Percentiles rank a stretch among this genome's conserved stretches.
Evolutionary conservation across 2,888 invertebrate genomes (phyloP).

Genomic region (Thymelicus acteon): DNA sequence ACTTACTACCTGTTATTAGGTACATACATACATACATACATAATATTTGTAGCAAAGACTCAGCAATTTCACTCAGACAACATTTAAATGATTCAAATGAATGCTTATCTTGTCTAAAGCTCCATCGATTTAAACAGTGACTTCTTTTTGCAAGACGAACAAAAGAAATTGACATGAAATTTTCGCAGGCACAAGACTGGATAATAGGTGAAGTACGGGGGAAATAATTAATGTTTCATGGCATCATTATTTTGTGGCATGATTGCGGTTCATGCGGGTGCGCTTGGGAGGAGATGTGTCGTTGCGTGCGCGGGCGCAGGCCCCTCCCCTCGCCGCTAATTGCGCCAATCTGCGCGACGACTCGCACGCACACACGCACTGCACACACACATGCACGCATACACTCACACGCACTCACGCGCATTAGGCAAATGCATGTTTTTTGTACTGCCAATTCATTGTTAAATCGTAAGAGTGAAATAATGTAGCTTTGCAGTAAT

Average conservation of each 20-base stretch:
- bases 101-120: conserved; percentile 7
- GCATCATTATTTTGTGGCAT: conserved; percentile 64
- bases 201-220: conserved; percentile 51
- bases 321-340: conserved; percentile 78
- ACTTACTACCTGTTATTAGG: no score
- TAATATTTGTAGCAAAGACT: not conserved
- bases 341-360: conserved; percentile 79
- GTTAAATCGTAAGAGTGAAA: conserved; percentile 44
- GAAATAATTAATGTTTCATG: conserved; percentile 71
- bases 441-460: conserved; percentile 48
- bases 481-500: conserved; percentile 44
- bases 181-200: conserved; percentile 49
- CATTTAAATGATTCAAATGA: not conserved
- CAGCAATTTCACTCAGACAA: not conserved
- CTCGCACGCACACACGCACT: conserved; percentile 68
- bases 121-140: conserved; percentile 7
- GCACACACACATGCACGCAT: conserved; percentile 46
- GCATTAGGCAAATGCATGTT: conserved; percentile 63
- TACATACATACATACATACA: no score
- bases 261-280: conserved; percentile 46
- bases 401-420: conserved; percentile 50
- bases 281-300: conserved; percentile 73
- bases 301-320: conserved; percentile 73
- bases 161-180: conserved; percentile 48
- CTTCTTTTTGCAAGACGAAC: conserved; percentile 17